Evolutionary conservation across 2,113 vertebrate genomes (phyloP), one percentile per base, ranked within the genome.

Genomic region (Leucopternis melanops): DNA sequence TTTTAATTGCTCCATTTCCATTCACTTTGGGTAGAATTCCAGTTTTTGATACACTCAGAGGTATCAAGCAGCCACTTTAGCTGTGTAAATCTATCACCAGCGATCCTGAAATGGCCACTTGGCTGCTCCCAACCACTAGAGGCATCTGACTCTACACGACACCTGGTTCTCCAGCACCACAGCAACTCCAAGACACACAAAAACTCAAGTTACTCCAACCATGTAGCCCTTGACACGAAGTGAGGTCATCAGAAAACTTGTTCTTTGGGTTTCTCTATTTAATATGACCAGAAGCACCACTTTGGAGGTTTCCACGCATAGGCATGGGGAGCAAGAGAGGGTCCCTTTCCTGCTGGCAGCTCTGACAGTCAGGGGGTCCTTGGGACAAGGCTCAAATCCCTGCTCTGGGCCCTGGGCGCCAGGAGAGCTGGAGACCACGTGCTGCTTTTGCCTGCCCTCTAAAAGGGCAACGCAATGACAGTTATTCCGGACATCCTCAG

Each of bases 81-180:
- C 44, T 54, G 19, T 49, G 13, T 63, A 67, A 91, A 89, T 71
- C 55, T 19, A 40, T 10, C 16, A 57, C 25, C 34, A 83, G 14
- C 6, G 69, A 12, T 26, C 21, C 47, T 77, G 85, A 90, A 75
- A 72, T 1, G 1, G 22, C 20, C 17, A 8, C 15, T 29, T 5
- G 4, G 15, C 45, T 49, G 16, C 61, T 75, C 8, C 22, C 44
- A 45, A 0, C 7, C 16, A 6, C 34, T 27, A 16, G 1, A 47
- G 23, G 5, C 1, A 5, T 25, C 65, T 74, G 20, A 55, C 13
- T 84, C 3, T 21, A 0, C 16, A 1, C 0, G 3, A 12, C 49
- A 9, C 10, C 21, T 36, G 7, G 2, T 8, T 58, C 25, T 78
- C 45, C 22, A 74, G 14, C 2, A 16, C 23, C n/a, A 42, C 54